Base-by-base conservation (phyloP, 1,140 invertebrate species). In the Drosophila nigrodunni region DNA sequence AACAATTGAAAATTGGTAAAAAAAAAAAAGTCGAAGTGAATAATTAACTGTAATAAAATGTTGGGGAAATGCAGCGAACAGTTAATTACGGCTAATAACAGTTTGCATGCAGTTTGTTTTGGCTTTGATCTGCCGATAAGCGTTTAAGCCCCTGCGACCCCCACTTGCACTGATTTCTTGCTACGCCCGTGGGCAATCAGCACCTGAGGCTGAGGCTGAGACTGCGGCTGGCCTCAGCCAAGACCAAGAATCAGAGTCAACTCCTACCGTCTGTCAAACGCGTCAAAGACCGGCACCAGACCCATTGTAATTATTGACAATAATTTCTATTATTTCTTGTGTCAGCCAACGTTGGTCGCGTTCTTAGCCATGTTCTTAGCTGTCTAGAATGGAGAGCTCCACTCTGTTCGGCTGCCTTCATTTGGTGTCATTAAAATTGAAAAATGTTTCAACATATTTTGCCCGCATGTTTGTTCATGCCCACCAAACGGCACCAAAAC, bases 231-330 rank as follows among this genome's bases (percentile, higher is more conserved):
- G 15, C 73, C 83, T 82, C 74, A 88, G 80, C 69, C 25, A 2
- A 30, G 25, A 30, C 4, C 25, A 30, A 2, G 25, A 30, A 30
- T 30, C 25, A 30, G 25, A 30, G 25, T 90, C 58, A 77, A 89
- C 85, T 89, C 85, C 85, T 89, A 89, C 85, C 81, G 85, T 89
- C 69, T 89, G 86, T 90, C 86, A 88, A 89, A 89, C 74, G 80
- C 83, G 65, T 80, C 83, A 89, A 78, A 85, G 55, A 83, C 85
- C 77, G 71, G 77, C 79, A 62, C 79, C 66, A 68, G 85, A 61
- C 66, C 39, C 55, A 80, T 81, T 89, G 72, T 89, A 90, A 89
- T 90, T 89, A 89, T 90, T 85, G 85, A 85, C 86, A 89, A 89
- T 89, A 89, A 89, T 89, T 89, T 89, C 71, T 78, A 81, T 77